Percentiles rank a stretch among this genome's conserved stretches.
Conservation (phyloP, 2,113 vertebrate species). For the Apteryx owenii region DNA sequence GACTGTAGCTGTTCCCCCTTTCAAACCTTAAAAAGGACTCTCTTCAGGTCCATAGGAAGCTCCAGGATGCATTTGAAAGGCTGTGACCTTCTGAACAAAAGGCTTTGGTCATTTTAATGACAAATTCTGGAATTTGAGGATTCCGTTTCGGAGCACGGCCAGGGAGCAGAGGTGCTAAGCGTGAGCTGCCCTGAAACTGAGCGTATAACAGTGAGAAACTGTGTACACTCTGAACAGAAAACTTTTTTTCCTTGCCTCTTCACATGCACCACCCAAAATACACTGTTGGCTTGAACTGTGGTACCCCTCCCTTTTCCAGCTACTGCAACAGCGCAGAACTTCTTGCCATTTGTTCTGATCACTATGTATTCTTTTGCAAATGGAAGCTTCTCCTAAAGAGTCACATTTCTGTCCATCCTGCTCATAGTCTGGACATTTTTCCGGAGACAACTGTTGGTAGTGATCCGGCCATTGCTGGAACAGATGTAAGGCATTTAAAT, state of each 20-base stretch:
- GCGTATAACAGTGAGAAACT: background rate
- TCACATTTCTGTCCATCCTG: fast-evolving
- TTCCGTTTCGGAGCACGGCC: background rate
- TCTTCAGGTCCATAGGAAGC: background rate
- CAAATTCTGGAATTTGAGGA: background rate
- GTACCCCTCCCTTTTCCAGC: background rate
- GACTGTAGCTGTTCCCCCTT: background rate
- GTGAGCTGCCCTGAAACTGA: too few species aligned
- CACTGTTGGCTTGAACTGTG: background rate
- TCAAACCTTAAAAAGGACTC: background rate
- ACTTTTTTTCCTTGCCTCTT: background rate
- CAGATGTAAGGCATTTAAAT: background rate
- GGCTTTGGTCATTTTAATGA: background rate
- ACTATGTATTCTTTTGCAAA: background rate
- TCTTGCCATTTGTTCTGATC: background rate
- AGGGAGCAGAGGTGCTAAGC: background rate
- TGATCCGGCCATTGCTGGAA: fast-evolving
- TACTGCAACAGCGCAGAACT: too few species aligned
- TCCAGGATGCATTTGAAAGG: background rate
- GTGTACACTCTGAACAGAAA: too few species aligned
- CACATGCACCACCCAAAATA: background rate
- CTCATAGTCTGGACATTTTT: fast-evolving
- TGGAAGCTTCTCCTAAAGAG: background rate
- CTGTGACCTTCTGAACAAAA: background rate
- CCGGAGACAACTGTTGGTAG: background rate